Percentiles rank a stretch among this genome's conserved stretches.
Conservation (phyloP, 2,888 invertebrate species). For the Priocnemis perturbator region DNA sequence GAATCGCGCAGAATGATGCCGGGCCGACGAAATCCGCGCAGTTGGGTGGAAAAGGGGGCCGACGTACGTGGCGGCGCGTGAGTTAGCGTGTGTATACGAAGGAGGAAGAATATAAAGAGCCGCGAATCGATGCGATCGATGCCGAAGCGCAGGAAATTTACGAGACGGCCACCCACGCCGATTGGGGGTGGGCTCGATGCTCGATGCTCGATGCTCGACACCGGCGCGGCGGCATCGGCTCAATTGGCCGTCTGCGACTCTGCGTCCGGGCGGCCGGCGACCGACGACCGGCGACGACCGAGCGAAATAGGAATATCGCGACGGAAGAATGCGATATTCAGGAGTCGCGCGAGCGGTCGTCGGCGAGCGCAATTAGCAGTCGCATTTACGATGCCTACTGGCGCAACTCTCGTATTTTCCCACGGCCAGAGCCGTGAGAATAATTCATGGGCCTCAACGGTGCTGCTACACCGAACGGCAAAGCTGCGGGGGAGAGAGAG, state of each 20-base stretch:
- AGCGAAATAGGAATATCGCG: neutral
- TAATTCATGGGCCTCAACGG: slow-evolving; percentile 70
- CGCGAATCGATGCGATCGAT: too few species aligned
- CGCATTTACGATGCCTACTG: slow-evolving; percentile 71
- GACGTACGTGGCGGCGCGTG: too few species aligned
- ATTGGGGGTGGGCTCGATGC: neutral
- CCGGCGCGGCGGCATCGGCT: neutral
- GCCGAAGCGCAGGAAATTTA: too few species aligned
- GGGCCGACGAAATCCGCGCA: too few species aligned
- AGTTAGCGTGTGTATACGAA: too few species aligned
- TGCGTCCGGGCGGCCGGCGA: too few species aligned
- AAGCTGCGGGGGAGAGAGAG: slow-evolving; percentile 8
- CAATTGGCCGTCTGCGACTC: too few species aligned
- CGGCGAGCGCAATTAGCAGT: slow-evolving; percentile 70
- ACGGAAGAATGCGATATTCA: slow-evolving; percentile 39
- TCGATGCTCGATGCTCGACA: neutral
- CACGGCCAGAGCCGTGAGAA: slow-evolving; percentile 74
- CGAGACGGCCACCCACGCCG: too few species aligned
- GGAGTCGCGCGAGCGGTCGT: slow-evolving; percentile 32
- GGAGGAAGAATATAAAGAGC: too few species aligned
- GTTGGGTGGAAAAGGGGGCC: too few species aligned
- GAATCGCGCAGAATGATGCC: too few species aligned
- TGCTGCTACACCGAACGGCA: slow-evolving; percentile 48
- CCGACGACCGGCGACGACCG: too few species aligned
- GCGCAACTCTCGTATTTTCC: slow-evolving; percentile 71